Evolutionary conservation across 1,140 invertebrate species (phyloP), one percentile per base, ranked within the genome.

Genomic region (Papilio helenus): DNA sequence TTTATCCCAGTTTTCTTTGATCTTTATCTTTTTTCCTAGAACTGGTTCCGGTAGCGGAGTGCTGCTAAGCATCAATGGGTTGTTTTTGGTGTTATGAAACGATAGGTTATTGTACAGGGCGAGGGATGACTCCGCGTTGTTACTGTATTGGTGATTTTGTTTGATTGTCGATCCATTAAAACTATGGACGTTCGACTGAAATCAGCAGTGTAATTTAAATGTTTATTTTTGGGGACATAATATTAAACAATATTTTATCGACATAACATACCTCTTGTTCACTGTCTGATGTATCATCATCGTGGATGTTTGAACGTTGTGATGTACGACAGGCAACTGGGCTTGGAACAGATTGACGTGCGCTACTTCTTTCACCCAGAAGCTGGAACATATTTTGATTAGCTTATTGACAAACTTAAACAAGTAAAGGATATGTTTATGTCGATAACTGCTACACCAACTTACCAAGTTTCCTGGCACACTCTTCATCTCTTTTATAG

Each of bases 401-500:
- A 72, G 46, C 1, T 49, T 55, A 55, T 55, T 55, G 18, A 18
- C 18, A 55, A 55, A 20, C 51, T 20, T 20, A n/a, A 55, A 10
- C n/a, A 51, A 72, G 68, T 76, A n/a, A 55, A 55, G n/a, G 18
- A n/a, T 55, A n/a, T 55, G 9, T n/a, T n/a, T 20, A 55, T 39
- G n/a, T 39, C 7, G 44, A 58, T 23, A 26, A 61, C n/a, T 65
- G 51, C 5, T 20, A 72, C 16, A 18, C 12, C 23, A 1, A 68
- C 78, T 85, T 80, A 90, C 89, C 80, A 87, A 78, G 49, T 84
- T 68, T 29, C 85, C 85, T 0, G 87, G 79, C 3, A 68, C 26
- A 29, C 61, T 68, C 76, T 89, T 89, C 85, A 89, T 90, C 76
- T 88, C 86, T 44, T 89, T 87, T 10, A 90, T 88, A 7, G 88